Base-by-base conservation (phyloP, 2,797 vertebrate species). In the Saxicola maurus region DNA sequence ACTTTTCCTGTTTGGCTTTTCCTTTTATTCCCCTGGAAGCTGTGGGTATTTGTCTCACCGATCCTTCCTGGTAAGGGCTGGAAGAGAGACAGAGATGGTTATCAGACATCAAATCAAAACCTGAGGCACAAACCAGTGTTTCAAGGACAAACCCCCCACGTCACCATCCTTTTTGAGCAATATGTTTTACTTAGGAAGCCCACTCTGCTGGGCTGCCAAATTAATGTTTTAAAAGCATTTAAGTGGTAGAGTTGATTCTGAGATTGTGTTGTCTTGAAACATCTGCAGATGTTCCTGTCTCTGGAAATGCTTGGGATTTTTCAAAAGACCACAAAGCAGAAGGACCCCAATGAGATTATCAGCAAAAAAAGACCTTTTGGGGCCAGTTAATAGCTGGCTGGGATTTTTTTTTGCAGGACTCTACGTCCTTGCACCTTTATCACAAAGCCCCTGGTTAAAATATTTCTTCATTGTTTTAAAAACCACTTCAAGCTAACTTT, bases 1-100 rank as follows among this genome's bases (percentile, higher is more conserved):
- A 7, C 90, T 83, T 92, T 94, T 96, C 95, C 93, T 95, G 93
- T 92, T 93, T 76, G 87, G 64, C 64, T 92, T 93, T 95, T 94
- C 84, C 71, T 81, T 94, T 73, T 79, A 81, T 91, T 93, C 77
- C 80, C 31, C 60, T 79, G 91, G 82, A 94, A 91, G 87, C 89
- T 69, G 7, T 33, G 89, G 23, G 48, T 57, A 48, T 93, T 94
- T 90, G 69, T 87, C 84, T 93, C 76, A 53, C 94, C 7, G 1
- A 60, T 75, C 88, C 85, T 93, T 95, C 92, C 91, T 95, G 90
- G 86, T 75, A 71, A 65, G 84, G 75, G 59, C 87, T 92, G 90
- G 91, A 89, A 82, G 56, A 87, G 33, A 76, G 72, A 72, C 76
- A 90, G 90, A 90, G 89, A 73, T 93, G 51, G 57, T 90, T 91